Evolutionary conservation across 2,888 invertebrate genomes (phyloP).

Genomic region (Toxonevra muliebris): DNA sequence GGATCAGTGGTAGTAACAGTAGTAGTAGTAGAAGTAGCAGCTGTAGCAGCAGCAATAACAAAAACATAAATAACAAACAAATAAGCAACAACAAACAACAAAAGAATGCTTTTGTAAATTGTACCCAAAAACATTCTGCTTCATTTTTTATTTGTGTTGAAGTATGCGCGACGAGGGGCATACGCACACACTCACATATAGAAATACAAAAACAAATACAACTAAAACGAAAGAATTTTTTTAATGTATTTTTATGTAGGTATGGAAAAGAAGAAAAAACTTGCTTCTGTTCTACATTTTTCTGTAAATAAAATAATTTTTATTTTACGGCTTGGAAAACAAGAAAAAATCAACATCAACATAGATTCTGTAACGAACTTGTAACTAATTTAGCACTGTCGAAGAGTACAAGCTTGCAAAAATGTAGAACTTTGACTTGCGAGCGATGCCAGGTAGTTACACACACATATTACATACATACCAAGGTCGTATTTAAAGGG

Average conservation of each 20-base stretch:
- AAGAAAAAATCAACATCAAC: too few relatives aligned
- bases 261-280: too few relatives aligned
- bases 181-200: not conserved
- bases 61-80: not conserved
- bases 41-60: not conserved
- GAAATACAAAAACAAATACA: not conserved
- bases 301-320: too few relatives aligned
- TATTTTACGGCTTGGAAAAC: too few relatives aligned
- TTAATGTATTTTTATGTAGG: not conserved
- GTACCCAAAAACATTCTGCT: not conserved
- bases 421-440: too few relatives aligned
- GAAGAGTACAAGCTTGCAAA: too few relatives aligned
- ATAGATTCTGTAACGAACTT: too few relatives aligned
- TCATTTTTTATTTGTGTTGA: not conserved
- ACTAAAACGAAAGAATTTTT: not conserved
- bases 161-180: not conserved
- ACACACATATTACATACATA: conserved; percentile 1
- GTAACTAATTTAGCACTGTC: too few relatives aligned
- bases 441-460: too few relatives aligned
- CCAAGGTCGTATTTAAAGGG: not conserved
- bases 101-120: too few relatives aligned
- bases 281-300: too few relatives aligned
- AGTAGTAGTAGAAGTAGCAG: not conserved
- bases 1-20: not conserved
- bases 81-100: too few relatives aligned